Base-by-base conservation (phyloP, 2,888 invertebrate species). In the Acronicta psi region DNA sequence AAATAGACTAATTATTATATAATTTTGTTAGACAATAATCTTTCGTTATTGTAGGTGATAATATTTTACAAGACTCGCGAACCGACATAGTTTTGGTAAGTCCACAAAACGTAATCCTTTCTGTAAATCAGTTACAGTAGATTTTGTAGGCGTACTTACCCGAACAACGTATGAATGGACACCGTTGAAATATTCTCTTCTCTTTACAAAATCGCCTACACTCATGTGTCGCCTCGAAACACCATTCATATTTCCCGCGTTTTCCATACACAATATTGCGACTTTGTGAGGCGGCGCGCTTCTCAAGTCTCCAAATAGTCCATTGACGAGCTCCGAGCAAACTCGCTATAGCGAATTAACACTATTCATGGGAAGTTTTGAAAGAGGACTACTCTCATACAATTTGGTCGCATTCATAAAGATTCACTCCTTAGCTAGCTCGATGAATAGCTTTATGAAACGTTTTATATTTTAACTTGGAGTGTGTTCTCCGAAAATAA, bases 371-470 rank as follows among this genome's bases (percentile, higher is more conserved):
- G 88, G 89, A 92, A 93, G 87, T 92, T 92, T 92, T 93, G 88
- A 93, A 94, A 93, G 93, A 93, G 91, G 92, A 93, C 92, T 92
- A 89, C 92, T 91, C 91, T 92, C 93, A 93, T 93, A 94, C 93
- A 94, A 94, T 94, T 93, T 94, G 92, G 93, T 91, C 89, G 93
- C 91, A 94, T 93, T 94, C 93, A 93, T 89, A 93, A 92, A 94
- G 92, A 93, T 91, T 91, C 91, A 88, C 92, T 92, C 89, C 93
- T 93, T 90, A 92, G 89, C 88, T 83, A 77, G 87, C 84, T 79
- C 84, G 84, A 83, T 92, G 92, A 93, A 93, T 91, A 84, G 91
- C 87, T 90, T 90, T 91, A 91, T 92, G 89, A 88, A 89, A 86
- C 86, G 86, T 85, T 88, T 87, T 89, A 83, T 89, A 86, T 89